Evolutionary conservation across 2,797 vertebrate species (phyloP), one percentile per base, ranked within the genome.

Genomic region (Cryptoprocta ferox): DNA sequence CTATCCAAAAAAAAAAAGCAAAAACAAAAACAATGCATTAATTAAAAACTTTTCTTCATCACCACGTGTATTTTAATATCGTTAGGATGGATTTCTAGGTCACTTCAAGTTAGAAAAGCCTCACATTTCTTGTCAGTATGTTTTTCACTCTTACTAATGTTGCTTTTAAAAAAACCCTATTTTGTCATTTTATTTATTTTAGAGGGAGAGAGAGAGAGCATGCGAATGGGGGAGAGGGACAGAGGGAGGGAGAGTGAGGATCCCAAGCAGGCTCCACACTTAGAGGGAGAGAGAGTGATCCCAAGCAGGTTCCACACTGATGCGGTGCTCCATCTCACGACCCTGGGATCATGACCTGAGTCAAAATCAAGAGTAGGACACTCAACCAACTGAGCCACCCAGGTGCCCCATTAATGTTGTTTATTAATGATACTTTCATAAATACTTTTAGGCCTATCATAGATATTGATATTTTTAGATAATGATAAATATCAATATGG

Each of bases 31-130:
- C 3, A 86, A 2, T 76, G 82, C 15, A 90, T 86, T 95, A 96
- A 97, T 98, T 97, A 97, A 97, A 97, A 97, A 95, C 81, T 28
- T 68, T 97, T 97, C 80, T 65, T 95, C 50, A 88, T 93, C 71
- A 68, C 30, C 86, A 90, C 5, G 11, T 78, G 18, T 91, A 93
- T 91, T 97, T 96, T 96, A 97, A 70, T 88, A 97, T 91, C 70
- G 28, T 87, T 93, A 95, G 53, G 82, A 37, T 93, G 75, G 95
- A 90, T 84, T 96, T 95, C 73, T 85, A 83, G 65, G 42, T 81
- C 28, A 32, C 37, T 95, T 93, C 45, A 95, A 91, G 53, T 96
- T 35, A 95, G 30, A 59, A 93, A 89, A 96, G n/a, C 16, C 8
- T 92, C 10, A 61, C 1, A 73, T 91, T 96, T 82, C 50, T 94